These are phyloP conservation scores for Notocelia uddmanniana DNA, from an alignment of 2,888 invertebrate genomes.

Conservation along the genomic window DNA sequence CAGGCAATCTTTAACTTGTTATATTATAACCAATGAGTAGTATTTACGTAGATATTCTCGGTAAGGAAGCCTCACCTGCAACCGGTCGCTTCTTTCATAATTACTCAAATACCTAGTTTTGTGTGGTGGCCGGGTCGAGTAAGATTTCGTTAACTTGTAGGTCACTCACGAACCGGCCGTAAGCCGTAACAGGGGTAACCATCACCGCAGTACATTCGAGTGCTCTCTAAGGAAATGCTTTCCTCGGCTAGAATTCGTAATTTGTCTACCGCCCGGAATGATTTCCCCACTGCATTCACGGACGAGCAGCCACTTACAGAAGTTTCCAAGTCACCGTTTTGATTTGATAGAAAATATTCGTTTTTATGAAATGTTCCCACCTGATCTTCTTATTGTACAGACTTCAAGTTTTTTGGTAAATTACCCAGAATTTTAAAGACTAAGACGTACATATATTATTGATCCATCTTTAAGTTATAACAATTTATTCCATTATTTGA, in stretches of 20 bases:
- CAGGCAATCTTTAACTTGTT: no score
- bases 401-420: not conserved
- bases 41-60: not conserved
- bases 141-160: constrained; percentile 39
- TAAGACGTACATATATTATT: not conserved
- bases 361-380: not conserved
- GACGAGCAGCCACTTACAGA: constrained; percentile 39
- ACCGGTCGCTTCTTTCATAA: not conserved
- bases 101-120: not conserved
- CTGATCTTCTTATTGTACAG: not conserved
- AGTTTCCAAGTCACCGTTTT: constrained; percentile 33
- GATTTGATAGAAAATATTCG: constrained; percentile 32
- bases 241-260: constrained; percentile 48
- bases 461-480: not conserved
- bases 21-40: not conserved
- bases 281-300: constrained; percentile 49
- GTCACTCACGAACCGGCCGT: constrained; percentile 44
- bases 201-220: constrained; percentile 47
- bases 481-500: constrained; percentile 12
- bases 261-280: constrained; percentile 48
- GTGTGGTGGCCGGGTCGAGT: constrained; percentile 10
- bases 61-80: not conserved
- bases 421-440: not conserved
- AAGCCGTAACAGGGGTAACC: constrained; percentile 46
- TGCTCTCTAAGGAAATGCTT: constrained; percentile 48